These are phyloP conservation scores for Hemiprocne comata DNA, from an alignment of 2,113 vertebrate genomes.

Conservation along the genomic window DNA sequence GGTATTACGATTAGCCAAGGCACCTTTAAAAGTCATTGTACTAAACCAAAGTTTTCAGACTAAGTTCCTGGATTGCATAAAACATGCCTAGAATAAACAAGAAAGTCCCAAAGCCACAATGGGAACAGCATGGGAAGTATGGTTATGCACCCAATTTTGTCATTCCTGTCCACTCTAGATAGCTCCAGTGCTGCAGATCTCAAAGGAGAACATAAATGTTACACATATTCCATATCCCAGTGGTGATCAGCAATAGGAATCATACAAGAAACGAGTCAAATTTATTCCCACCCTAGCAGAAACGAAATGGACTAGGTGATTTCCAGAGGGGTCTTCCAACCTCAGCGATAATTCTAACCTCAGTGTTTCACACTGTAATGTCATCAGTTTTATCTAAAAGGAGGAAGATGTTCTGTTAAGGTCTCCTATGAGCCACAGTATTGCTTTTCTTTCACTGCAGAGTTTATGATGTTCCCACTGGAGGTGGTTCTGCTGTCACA, in stretches of 20 bases:
- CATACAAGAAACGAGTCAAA: neutral
- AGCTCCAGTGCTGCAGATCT: neutral
- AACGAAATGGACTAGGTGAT: neutral
- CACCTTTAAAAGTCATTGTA: neutral
- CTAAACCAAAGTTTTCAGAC: neutral
- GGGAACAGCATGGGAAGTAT: neutral
- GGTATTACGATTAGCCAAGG: neutral
- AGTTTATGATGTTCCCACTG: neutral
- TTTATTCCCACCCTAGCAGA: neutral
- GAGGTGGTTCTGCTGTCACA: neutral
- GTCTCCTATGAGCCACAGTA: neutral
- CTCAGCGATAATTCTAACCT: neutral
- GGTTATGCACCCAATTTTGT: neutral
- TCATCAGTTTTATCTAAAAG: neutral
- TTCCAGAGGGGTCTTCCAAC: neutral
- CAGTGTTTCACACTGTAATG: neutral
- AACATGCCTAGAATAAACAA: neutral
- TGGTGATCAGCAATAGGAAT: neutral
- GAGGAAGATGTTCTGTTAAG: neutral
- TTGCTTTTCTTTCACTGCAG: neutral
- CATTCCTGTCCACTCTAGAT: neutral
- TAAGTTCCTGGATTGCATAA: neutral
- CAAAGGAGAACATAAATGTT: neutral
- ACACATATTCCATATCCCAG: neutral
- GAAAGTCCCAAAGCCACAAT: neutral